These are phyloP conservation scores for Volucella zonaria DNA, from an alignment of 2,888 invertebrate genomes.

Conservation along the genomic window DNA sequence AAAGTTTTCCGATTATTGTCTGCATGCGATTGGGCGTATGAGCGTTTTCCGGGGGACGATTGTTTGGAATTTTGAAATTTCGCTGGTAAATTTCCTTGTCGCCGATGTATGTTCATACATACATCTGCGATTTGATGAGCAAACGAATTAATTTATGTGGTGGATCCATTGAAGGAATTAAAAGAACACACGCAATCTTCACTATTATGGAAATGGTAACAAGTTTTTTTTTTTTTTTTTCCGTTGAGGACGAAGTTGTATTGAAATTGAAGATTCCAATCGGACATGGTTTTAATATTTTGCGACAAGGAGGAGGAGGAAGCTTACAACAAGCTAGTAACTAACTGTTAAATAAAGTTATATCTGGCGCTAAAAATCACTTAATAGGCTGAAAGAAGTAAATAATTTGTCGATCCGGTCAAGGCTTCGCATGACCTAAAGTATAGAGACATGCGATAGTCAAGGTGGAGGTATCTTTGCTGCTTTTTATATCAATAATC, in stretches of 20 bases:
- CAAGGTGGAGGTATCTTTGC: no score
- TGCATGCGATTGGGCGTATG: conserved; percentile 73
- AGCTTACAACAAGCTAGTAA: no score
- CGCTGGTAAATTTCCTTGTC: not conserved
- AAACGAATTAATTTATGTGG: conserved; percentile 53
- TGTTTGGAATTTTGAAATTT: conserved; percentile 61
- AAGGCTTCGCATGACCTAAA: no score
- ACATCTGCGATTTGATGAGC: conserved; percentile 41
- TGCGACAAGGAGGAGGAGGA: not conserved
- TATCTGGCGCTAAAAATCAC: no score
- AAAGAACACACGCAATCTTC: conserved; percentile 64
- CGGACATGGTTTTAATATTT: conserved; percentile 67
- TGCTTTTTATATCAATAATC: no score
- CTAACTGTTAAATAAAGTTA: no score
- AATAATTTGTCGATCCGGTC: no score
- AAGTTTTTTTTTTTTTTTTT: conserved; percentile 26
- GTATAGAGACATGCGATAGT: no score
- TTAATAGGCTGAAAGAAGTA: no score
- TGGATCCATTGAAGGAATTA: conserved; percentile 66
- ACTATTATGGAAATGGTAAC: conserved; percentile 4
- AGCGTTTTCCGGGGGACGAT: conserved; percentile 46
- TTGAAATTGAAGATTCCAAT: conserved; percentile 57
- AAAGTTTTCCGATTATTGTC: conserved; percentile 73
- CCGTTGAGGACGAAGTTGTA: conserved; percentile 18
- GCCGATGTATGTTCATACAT: not conserved